Percentiles rank a stretch among this genome's conserved stretches.
phyloP scores from a whole-genome alignment of 2,113 vertebrate genomes.

The Semnornis frantzii region DNA sequence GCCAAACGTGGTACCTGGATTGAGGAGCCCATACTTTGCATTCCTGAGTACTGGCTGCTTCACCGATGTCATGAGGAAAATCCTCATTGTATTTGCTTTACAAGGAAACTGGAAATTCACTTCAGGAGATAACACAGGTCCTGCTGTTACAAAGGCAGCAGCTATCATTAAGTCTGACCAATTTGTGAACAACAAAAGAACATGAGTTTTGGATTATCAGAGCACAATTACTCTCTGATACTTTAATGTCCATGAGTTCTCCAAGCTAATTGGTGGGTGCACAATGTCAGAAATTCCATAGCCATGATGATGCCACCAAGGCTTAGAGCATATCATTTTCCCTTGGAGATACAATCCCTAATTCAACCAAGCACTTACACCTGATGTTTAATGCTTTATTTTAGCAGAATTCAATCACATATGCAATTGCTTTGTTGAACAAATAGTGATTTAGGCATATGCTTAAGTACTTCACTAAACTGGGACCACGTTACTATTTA shows the following conservation, averaged over 20 bases:
- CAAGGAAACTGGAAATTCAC: not conserved
- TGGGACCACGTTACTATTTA: slow-evolving; percentile 39
- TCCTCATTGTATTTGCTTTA: not conserved
- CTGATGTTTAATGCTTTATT: not conserved
- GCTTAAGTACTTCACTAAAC: slow-evolving; percentile 51
- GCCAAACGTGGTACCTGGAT: not conserved
- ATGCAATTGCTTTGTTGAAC: slow-evolving; percentile 36
- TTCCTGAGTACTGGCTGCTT: not conserved
- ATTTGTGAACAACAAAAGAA: not conserved
- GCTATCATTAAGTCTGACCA: not conserved
- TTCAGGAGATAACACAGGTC: not conserved
- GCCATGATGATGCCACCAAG: not conserved
- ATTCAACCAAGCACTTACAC: not conserved
- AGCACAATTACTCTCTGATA: not conserved
- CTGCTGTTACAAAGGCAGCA: not conserved
- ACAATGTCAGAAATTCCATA: not conserved
- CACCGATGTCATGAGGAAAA: not conserved
- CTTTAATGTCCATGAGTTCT: not conserved
- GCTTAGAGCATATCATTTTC: not conserved
- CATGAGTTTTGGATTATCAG: not conserved
- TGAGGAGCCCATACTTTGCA: not conserved
- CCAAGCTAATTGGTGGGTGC: not conserved
- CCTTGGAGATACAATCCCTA: not conserved
- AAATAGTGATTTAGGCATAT: slow-evolving; percentile 48
- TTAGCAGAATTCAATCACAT: slow-evolving; percentile 18